A percentile compares a stretch with the other conserved stretches of the same genome.
Evolutionary conservation across 2,888 invertebrate species (phyloP).

Genomic region (Drosophila kokeensis): DNA sequence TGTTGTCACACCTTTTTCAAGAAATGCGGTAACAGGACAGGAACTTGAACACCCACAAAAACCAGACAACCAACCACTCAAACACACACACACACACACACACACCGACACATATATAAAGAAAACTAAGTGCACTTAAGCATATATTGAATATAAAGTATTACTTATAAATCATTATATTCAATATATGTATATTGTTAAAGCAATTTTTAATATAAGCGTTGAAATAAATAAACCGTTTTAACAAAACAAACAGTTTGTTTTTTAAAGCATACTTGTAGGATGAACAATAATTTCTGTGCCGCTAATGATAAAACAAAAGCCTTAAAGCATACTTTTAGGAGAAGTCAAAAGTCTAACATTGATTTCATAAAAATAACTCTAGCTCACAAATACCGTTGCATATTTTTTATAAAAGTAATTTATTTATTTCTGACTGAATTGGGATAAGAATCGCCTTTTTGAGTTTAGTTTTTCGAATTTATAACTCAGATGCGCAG

Average conservation of each 20-base stretch:
- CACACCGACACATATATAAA: constrained; percentile 37
- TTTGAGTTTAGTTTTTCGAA: background rate
- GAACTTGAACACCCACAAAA: constrained; percentile 42
- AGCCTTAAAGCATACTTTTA: background rate
- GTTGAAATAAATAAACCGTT: constrained; percentile 80
- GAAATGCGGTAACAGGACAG: constrained; percentile 46
- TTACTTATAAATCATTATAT: constrained; percentile 58
- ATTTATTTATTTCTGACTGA: background rate
- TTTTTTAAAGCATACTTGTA: background rate
- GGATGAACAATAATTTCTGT: background rate
- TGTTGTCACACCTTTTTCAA: constrained; percentile 50
- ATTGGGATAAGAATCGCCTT: background rate
- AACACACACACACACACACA: constrained; percentile 3
- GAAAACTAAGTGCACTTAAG: constrained; percentile 70
- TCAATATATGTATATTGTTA: constrained; percentile 70
- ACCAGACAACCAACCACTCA: background rate
- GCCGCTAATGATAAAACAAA: background rate
- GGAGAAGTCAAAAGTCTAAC: background rate
- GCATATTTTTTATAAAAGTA: background rate
- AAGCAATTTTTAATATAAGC: constrained; percentile 75
- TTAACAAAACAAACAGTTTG: constrained; percentile 53
- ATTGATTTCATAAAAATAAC: background rate
- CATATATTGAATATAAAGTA: constrained; percentile 53
- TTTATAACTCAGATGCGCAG: background rate
- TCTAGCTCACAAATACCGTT: background rate